Evolutionary conservation across 2,888 invertebrate genomes (phyloP), one percentile per base, ranked within the genome.

Genomic region (Hypena proboscidalis): DNA sequence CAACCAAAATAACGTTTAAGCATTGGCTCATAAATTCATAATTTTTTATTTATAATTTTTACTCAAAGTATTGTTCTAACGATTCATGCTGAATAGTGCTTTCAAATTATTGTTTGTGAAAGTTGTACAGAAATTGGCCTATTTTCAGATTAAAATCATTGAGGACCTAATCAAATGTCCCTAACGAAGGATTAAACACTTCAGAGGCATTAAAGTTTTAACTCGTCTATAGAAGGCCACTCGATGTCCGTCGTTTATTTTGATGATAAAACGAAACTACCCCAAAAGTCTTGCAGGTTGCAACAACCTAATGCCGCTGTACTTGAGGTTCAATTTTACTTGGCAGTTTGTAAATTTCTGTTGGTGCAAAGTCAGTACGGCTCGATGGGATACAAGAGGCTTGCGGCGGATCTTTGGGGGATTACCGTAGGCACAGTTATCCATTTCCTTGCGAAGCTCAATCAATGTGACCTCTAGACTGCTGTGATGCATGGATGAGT

Each of bases 321-420:
- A 0, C 0, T 9, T 56, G 69, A 39, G 34, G 31, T 33, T 38
- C 10, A 43, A 32, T 44, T 48, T 53, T 14, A 15, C 19, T 10
- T 45, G 23, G 9, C 4, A 8, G 1, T 9, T 19, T 19, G 9
- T 2, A 3, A n/a, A 7, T 20, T 25, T 43, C 36, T 34, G 25
- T 49, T 61, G 47, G 57, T 15, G 38, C 22, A n/a, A 27, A 55
- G 29, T 40, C 47, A 47, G 49, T 56, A 42, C 41, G 54, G 41
- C 50, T 54, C 63, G 54, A 52, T 52, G 56, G 67, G 70, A 67
- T 68, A 64, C 62, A 67, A 59, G 43, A 55, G 67, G 66, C 63
- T 77, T 75, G 70, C 23, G 70, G 71, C 44, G 58, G 70, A 74
- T 75, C 59, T 65, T 46, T 45, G 32, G 38, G 64, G 69, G 75